Base-by-base conservation (phyloP, 2,888 invertebrate genomes). In the Stenodera caucasica region DNA sequence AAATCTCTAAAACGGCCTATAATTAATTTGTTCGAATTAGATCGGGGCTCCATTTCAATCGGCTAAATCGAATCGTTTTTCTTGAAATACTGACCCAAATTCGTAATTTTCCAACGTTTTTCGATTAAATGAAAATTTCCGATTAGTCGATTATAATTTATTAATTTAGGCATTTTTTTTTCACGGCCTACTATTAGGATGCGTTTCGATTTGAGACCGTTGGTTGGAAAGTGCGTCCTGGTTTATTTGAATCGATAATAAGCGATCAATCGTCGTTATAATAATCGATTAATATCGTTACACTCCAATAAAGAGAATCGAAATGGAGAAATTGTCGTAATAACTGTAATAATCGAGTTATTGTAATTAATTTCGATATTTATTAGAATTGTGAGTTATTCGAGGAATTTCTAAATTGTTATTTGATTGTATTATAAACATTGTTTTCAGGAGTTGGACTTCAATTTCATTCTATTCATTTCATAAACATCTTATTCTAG, bases 381-480 rank as follows among this genome's bases (percentile, higher is more conserved):
- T n/a, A n/a, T n/a, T n/a, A n/a, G n/a, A n/a, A n/a, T n/a, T n/a
- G n/a, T n/a, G n/a, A n/a, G n/a, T n/a, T n/a, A n/a, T n/a, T n/a
- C n/a, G n/a, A n/a, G n/a, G n/a, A n/a, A n/a, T n/a, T n/a, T n/a
- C 29, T 32, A 45, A 29, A 32, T 15, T 33, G 12, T 21, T 8
- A 30, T 49, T 14, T 21, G 23, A 56, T 32, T 57, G 18, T 45
- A 26, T 9, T 53, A n/a, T 51, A 21, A 14, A 53, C 51, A 59
- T 37, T 55, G 55, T 50, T 50, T 54, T 51, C 49, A 54, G 21
- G 32, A 56, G 29, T 55, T 52, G 58, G 55, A 57, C 56, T 49
- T 52, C 29, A 35, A 58, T 53, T 37, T 3, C 8, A 7, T 30
- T 37, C n/a, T 45, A 45, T 45, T 45, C 12, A n/a, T 1, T 23